Evolutionary conservation across 2,888 invertebrate genomes (phyloP).

Genomic region (Tanytarsus gracilentus): DNA sequence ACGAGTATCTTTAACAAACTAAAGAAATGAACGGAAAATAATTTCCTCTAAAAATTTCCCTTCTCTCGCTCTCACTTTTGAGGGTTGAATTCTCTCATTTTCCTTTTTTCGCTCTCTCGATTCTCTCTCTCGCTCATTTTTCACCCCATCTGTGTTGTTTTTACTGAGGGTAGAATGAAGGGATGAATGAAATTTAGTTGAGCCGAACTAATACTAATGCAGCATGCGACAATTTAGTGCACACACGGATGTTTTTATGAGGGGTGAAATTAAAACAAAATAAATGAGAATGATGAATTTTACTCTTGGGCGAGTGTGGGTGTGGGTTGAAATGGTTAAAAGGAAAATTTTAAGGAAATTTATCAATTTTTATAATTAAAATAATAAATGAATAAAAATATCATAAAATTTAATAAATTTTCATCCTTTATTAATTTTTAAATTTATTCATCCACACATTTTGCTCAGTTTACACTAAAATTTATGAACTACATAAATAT

Average conservation of each 20-base stretch:
- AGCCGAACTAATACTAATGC: background rate
- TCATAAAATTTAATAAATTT: too few species aligned
- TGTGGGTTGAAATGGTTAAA: too few species aligned
- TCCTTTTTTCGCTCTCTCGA: background rate
- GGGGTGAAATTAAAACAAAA: background rate
- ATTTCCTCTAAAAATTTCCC: background rate
- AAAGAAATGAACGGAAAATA: conserved; percentile 5
- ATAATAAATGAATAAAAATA: too few species aligned
- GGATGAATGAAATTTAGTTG: conserved; percentile 8
- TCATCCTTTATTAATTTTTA: too few species aligned
- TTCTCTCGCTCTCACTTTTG: background rate
- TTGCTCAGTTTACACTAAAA: too few species aligned
- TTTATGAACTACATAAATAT: too few species aligned
- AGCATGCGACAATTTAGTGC: background rate
- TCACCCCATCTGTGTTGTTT: background rate
- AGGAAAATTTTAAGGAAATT: too few species aligned
- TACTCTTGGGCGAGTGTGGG: too few species aligned
- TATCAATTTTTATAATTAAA: too few species aligned
- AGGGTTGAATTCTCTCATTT: too few species aligned
- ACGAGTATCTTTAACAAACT: conserved; percentile 2
- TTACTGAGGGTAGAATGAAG: background rate
- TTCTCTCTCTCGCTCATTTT: background rate
- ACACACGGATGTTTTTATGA: background rate
- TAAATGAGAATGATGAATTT: too few species aligned
- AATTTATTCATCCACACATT: too few species aligned